Evolutionary conservation across 1,140 invertebrate genomes (phyloP), one percentile per base, ranked within the genome.

Genomic region (Calephelis nemesis): DNA sequence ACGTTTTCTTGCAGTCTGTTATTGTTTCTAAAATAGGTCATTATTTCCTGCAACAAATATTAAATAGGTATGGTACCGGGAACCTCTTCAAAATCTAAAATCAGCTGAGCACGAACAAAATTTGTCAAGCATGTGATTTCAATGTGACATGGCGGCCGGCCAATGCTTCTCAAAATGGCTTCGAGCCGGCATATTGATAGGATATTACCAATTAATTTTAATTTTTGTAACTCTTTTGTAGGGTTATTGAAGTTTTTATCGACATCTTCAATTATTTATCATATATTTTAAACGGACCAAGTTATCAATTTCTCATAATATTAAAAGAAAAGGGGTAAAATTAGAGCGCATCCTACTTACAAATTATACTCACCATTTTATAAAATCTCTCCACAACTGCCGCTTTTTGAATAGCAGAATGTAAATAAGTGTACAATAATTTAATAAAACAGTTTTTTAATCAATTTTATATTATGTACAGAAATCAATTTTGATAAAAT

Each of bases 141-240:
- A 78, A 64, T 73, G 72, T 83, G 86, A 90, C 87, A 90, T 87
- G 86, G 85, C 87, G 82, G 74, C 78, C 84, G 80, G 83, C 81
- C 82, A 83, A 82, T 80, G 78, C 72, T 72, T 50, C 69, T 79
- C 85, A 88, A 90, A 76, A 88, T 88, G 87, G 87, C 87, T 85
- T 81, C 80, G 77, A 81, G 81, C 84, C 84, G 83, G 85, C 63
- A 68, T 12, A 63, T 6, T 19, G 15, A 2, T 60, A 48, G 5
- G 39, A 49, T 40, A 0, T 45, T 45, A 45, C 42, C 42, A 1
- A 0, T 45, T 7, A 7, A 45, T 45, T 45, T 45, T 45, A 45
- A 9, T 7, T 45, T 45, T 7, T 45, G 8, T 9, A 9, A 7
- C 6, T 6, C 3, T 45, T 45, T 9, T 45, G 1, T 45, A 0